A percentile compares a stretch with the other conserved stretches of the same genome.
Evolutionary conservation across 2,113 vertebrate species (phyloP).

Genomic region (Cricetomys ansorgei): DNA sequence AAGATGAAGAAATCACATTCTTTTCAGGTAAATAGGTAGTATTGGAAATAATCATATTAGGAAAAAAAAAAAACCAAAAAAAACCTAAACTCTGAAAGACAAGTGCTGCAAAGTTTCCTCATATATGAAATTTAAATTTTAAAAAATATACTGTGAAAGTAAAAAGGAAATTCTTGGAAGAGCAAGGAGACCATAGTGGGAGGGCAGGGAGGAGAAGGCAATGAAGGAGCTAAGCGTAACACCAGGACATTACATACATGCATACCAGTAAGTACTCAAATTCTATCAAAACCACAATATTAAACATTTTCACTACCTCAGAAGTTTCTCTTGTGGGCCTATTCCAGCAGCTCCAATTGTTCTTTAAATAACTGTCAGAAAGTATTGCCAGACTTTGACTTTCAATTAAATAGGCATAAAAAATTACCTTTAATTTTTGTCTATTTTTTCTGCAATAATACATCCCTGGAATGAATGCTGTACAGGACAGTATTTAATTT

Average conservation of each 20-base stretch:
- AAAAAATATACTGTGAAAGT: neutral
- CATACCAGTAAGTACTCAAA: neutral
- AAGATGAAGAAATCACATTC: neutral
- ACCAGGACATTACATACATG: neutral
- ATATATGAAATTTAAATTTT: no score
- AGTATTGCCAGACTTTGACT: neutral
- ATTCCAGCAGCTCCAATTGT: neutral
- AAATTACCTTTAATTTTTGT: neutral
- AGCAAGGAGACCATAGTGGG: neutral
- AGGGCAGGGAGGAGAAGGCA: neutral
- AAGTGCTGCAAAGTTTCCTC: neutral
- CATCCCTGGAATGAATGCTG: neutral
- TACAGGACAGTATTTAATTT: neutral
- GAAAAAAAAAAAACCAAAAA: neutral
- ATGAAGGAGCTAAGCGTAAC: neutral
- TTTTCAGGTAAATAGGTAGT: neutral
- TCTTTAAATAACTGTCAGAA: neutral
- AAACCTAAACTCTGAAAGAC: neutral
- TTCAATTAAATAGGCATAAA: neutral
- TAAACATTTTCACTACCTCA: neutral
- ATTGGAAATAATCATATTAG: neutral
- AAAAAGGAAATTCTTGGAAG: neutral
- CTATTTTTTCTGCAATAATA: neutral
- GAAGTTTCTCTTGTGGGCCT: neutral
- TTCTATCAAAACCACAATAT: neutral